Conservation (phyloP, 2,113 vertebrate species). For the Colinus virginianus region DNA sequence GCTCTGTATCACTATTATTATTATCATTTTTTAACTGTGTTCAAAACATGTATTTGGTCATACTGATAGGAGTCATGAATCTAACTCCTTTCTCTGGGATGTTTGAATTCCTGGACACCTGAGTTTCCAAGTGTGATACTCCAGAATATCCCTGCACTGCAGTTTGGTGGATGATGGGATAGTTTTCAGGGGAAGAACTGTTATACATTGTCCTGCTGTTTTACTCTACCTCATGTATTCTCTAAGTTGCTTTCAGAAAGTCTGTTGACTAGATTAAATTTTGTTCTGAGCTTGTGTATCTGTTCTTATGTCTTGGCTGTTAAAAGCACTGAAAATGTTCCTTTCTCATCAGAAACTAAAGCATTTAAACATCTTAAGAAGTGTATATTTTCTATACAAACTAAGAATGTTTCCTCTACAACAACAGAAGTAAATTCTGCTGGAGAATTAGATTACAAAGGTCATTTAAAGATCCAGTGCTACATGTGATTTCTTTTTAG, state of each 20-base stretch:
- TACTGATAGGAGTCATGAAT: slow-evolving; percentile 34
- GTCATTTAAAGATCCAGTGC: background rate
- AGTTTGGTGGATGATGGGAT: background rate
- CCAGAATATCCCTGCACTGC: background rate
- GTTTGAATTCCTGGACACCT: background rate
- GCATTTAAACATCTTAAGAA: background rate
- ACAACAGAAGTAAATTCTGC: background rate
- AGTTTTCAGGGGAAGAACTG: background rate
- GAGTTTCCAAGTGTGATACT: background rate
- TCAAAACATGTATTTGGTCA: slow-evolving; percentile 29
- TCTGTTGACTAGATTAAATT: background rate
- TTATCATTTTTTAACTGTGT: background rate
- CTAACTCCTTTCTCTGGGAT: background rate
- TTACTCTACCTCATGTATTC: background rate
- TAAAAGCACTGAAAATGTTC: background rate
- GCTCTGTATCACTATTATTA: background rate
- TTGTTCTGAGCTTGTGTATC: background rate
- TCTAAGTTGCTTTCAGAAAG: background rate
- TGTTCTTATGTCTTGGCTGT: background rate
- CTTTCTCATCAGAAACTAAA: background rate
- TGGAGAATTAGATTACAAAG: background rate
- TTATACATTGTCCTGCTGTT: background rate
- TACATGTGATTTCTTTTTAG: background rate
- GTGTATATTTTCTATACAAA: background rate
- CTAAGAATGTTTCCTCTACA: background rate